Conservation (phyloP, 1,140 invertebrate genomes). For the Apis dorsata region DNA sequence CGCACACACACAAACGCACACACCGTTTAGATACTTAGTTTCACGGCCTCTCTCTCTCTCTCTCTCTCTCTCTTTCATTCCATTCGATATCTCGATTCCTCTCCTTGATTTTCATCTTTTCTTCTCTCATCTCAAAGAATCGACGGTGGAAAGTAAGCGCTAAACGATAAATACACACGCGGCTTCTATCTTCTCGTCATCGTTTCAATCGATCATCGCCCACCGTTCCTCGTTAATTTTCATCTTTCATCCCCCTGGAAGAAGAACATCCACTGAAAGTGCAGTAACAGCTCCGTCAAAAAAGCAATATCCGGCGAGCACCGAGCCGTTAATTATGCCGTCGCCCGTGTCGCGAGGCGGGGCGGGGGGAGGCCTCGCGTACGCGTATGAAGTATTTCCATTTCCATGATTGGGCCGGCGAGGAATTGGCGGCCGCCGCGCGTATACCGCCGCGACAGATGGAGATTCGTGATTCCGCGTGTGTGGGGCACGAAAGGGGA, state of each 20-base stretch:
- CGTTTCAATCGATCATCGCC: neutral
- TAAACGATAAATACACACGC: too few relatives aligned
- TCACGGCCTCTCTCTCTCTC: too few relatives aligned
- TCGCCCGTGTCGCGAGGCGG: slow-evolving; percentile 10
- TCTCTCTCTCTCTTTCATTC: too few relatives aligned
- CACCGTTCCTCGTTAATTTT: slow-evolving; percentile 7
- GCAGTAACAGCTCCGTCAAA: slow-evolving; percentile 35
- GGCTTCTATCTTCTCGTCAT: too few relatives aligned
- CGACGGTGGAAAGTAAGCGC: too few relatives aligned
- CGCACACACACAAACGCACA: too few relatives aligned
- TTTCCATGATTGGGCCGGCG: slow-evolving; percentile 73
- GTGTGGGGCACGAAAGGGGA: slow-evolving; percentile 56
- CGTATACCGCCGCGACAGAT: slow-evolving; percentile 70
- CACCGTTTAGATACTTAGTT: neutral
- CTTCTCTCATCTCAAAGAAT: too few relatives aligned
- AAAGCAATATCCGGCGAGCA: slow-evolving; percentile 54
- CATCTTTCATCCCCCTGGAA: neutral
- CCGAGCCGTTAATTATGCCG: slow-evolving; percentile 59
- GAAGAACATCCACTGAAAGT: slow-evolving; percentile 13
- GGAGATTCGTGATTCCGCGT: slow-evolving; percentile 74
- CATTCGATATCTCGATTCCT: too few relatives aligned
- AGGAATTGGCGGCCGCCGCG: slow-evolving; percentile 61
- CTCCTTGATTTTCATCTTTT: too few relatives aligned
- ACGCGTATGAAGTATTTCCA: slow-evolving; percentile 66
- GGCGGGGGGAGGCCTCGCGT: slow-evolving; percentile 1